Evolutionary conservation across 2,888 invertebrate genomes (phyloP).

Genomic region (Muschampia plurimacula): DNA sequence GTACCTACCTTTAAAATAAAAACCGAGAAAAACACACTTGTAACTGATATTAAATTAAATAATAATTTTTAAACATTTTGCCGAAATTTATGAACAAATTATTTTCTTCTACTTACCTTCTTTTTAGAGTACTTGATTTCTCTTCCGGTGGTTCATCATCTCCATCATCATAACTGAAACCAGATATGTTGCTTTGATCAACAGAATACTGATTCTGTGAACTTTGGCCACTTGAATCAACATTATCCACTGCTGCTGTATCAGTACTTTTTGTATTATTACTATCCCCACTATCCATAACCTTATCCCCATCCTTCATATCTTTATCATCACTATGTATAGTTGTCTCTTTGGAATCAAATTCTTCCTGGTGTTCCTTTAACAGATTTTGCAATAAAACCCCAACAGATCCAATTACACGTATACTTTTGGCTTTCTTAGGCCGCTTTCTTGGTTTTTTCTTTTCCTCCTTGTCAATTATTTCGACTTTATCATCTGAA

Average conservation of each 20-base stretch:
- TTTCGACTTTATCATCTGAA: slow-evolving; percentile 8
- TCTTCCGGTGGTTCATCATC: slow-evolving; percentile 83
- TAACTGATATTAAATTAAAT: too few relatives aligned
- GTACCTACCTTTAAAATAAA: too few relatives aligned
- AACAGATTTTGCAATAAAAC: slow-evolving; percentile 84
- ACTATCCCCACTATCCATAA: slow-evolving; percentile 61
- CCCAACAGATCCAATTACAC: slow-evolving; percentile 84
- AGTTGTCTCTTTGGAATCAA: slow-evolving; percentile 42
- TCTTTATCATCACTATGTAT: slow-evolving; percentile 44
- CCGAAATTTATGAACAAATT: too few relatives aligned
- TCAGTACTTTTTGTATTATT: slow-evolving; percentile 36
- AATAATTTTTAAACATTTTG: too few relatives aligned
- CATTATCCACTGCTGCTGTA: slow-evolving; percentile 13
- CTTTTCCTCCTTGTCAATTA: slow-evolving; percentile 44
- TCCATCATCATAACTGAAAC: slow-evolving; percentile 65
- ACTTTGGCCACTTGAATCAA: slow-evolving; percentile 20
- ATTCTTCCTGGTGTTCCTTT: slow-evolving; percentile 67
- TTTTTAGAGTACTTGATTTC: slow-evolving; percentile 79
- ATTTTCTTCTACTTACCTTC: slow-evolving; percentile 69
- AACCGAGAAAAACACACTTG: too few relatives aligned
- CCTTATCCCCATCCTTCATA: slow-evolving; percentile 24
- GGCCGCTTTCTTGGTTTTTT: slow-evolving; percentile 59
- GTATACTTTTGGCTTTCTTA: slow-evolving; percentile 56
- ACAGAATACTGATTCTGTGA: slow-evolving; percentile 8
- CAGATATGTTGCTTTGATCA: slow-evolving; percentile 30